Base-by-base conservation (phyloP, 1,140 invertebrate genomes). In the Muscidifurax raptorellus region DNA sequence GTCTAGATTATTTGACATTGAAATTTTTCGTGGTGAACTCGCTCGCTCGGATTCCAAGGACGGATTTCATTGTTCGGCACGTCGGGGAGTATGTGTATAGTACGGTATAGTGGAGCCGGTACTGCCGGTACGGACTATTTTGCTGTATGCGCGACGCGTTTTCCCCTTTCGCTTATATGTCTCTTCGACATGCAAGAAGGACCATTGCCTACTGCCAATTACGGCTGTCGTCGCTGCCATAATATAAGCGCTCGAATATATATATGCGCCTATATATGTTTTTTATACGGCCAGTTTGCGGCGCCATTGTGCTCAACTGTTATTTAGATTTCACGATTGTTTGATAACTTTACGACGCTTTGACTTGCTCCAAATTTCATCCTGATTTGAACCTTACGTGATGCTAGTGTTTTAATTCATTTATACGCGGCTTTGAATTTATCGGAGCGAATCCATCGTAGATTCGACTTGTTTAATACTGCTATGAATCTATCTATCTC, bases 131-230 rank as follows among this genome's bases (percentile, higher is more conserved):
- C 27, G 2, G 66, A 15, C 66, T 52, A 52, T 71, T 75, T 82
- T 75, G 64, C 71, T 78, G 40, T n/a, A n/a, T 82, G 77, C 78
- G 30, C 27, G 59, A 69, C 75, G 72, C 85, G 72, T 75, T 71
- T 79, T 76, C 47, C 52, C 78, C 69, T 80, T 64, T 72, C 28
- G 67, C 67, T 79, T 87, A 88, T 90, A 88, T 88, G 88, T 87
- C 83, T 84, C 85, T 88, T 88, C 83, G 77, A 88, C 89, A 90
- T 90, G 88, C 89, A 87, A 90, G 79, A 89, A 85, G 84, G 86
- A 89, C 88, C 84, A 83, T 80, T 87, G 87, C 86, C 89, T 88
- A 85, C 84, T 82, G 87, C 86, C 85, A 88, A 88, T 86, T 88
- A 88, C 87, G 88, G 87, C 86, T 90, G 88, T 89, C 88, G 87